Base-by-base conservation (phyloP, 2,888 invertebrate species). In the Apodemia zela region DNA sequence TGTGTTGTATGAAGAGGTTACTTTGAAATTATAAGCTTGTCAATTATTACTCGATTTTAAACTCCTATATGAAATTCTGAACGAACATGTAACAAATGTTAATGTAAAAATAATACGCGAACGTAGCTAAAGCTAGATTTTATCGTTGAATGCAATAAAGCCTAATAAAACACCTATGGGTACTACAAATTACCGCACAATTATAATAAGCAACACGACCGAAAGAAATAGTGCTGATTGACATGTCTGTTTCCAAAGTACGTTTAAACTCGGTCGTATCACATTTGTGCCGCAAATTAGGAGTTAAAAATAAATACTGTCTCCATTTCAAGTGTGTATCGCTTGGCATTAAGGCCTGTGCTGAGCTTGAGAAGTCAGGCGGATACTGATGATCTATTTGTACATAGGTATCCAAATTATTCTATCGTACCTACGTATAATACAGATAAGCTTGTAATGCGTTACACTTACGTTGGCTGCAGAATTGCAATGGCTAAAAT, bases 181-280 rank as follows among this genome's bases (percentile, higher is more conserved):
- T 79, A 79, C 75, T 76, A 74, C 78, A 72, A 77, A 78, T 75
- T 74, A 73, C 81, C 85, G 89, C 89, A 88, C 89, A 88, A 89
- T 75, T 83, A 74, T 81, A 71, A 77, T 73, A 70, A 70, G 66
- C 75, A 42, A 42, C 42, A 71, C 54, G 54, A 54, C 54, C 54
- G 54, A 21, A 21, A 11, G 42, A 42, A 21, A 15, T 54, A 51
- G 10, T 25, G 13, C 21, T 51, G 21, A 51, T 51, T 21, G 21
- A 51, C 51, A 18, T 51, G 51, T 21, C 11, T 51, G 21, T 51
- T 18, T 17, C 17, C 10, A 51, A 51, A 21, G 51, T 21, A 18
- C 10, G 51, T 18, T 47, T 17, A 38, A 38, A 51, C 21, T 51
- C 51, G 49, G 18, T 51, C 21, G 13, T 51, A 18, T 51, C 51